A percentile compares a stretch with the other conserved stretches of the same genome.
These are phyloP conservation scores for Aphrocallistes beatrix DNA, from an alignment of 37 sponge, comb jelly and placozoan genomes.

Conservation along the genomic window DNA sequence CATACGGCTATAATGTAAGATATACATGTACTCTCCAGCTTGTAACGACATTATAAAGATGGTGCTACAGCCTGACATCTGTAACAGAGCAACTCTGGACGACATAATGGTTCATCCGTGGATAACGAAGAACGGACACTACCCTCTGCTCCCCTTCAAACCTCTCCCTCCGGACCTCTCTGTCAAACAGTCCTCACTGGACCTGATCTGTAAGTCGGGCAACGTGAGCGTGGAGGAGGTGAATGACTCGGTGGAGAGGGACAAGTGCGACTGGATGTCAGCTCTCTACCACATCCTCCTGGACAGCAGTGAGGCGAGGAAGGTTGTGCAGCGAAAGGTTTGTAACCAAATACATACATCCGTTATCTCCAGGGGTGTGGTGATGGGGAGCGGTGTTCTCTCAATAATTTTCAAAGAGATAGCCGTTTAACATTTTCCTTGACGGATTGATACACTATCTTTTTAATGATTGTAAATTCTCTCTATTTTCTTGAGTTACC, in stretches of 20 bases:
- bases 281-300: conserved; percentile 86
- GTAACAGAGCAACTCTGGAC: conserved; percentile 35
- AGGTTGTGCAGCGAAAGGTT: conserved; percentile 29
- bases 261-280: conserved; percentile 93
- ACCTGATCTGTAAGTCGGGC: conserved; percentile 55
- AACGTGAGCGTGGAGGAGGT: conserved; percentile 58
- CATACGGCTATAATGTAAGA: too few relatives aligned
- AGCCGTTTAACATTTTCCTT: too few relatives aligned
- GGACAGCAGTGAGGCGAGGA: conserved; percentile 77
- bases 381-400: too few relatives aligned
- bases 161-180: conserved; percentile 37
- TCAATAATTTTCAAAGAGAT: too few relatives aligned
- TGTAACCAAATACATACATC: too few relatives aligned
- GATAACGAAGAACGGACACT: conserved; percentile 76
- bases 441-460: too few relatives aligned
- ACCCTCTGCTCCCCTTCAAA: conserved; percentile 66
- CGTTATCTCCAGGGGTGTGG: too few relatives aligned
- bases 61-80: conserved; percentile 73
- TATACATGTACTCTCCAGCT: neutral
- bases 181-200: conserved; percentile 48
- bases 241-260: conserved; percentile 58
- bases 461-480: too few relatives aligned
- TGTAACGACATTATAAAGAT: conserved; percentile 22
- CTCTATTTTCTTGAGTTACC: too few relatives aligned
- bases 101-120: conserved; percentile 83